Evolutionary conservation across 53 echinoderm and acorn worm genomes (phyloP).

Genomic region (Mesocentrotus franciscanus): DNA sequence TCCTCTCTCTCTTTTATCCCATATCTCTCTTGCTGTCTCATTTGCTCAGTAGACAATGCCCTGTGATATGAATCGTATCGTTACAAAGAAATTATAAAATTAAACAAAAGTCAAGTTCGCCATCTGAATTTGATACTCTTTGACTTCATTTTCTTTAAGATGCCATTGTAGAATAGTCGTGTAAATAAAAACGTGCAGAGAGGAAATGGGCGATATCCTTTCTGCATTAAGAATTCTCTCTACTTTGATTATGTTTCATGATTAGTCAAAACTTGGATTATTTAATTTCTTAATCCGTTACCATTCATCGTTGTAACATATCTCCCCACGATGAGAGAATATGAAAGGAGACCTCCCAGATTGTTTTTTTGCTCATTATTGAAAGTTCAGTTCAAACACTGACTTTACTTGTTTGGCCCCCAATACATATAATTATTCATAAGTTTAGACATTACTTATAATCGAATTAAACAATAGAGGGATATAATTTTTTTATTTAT

Average conservation of each 20-base stretch:
- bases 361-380: background rate
- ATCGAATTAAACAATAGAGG: no score
- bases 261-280: constrained; percentile 27
- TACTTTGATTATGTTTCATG: constrained; percentile 3
- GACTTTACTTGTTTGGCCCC: no score
- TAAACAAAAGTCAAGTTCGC: no score
- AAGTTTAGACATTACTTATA: no score
- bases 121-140: background rate
- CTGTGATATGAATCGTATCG: no score
- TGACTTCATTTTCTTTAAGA: background rate
- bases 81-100: no score
- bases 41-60: no score
- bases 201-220: constrained; percentile 42
- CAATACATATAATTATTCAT: no score
- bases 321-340: background rate
- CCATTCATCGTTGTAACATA: background rate
- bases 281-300: background rate
- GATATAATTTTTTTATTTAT: no score
- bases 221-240: background rate
- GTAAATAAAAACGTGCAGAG: background rate
- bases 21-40: no score
- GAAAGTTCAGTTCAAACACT: no score
- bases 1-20: background rate
- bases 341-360: background rate
- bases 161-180: background rate